Base-by-base conservation (phyloP, 2,113 vertebrate species). In the Chionis minor region DNA sequence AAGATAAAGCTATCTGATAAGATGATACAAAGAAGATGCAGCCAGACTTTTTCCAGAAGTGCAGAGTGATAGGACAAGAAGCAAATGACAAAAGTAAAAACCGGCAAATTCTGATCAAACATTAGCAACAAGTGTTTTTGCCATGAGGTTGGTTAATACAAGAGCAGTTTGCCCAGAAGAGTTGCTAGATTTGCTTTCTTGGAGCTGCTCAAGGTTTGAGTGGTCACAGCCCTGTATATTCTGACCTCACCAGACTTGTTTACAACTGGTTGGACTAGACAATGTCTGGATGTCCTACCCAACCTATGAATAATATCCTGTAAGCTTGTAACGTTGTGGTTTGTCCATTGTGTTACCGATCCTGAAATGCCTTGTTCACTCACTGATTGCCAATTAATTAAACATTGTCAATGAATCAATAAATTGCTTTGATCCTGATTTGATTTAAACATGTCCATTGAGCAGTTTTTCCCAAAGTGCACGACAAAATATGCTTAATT, bases 21-120 rank as follows among this genome's bases (percentile, higher is more conserved):
- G 5, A 55, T 0, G 0, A n/a, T 28, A 30, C 6, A 42, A 13
- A 85, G 51, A 82, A 55, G 13, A 38, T 15, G 5, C 32, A 72
- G 4, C 2, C 38, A 67, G 32, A 38, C 2, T 32, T 18, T 16
- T 84, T 67, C 12, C 9, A 73, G 45, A 30, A 84, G 8, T 26
- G 5, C 6, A 54, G 2, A 9, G 23, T 13, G 6, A 23, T 51
- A 51, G 3, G 3, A 62, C 5, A 75, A 74, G 21, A 49, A 10
- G 15, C 2, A 92, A 87, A 56, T 12, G 5, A 45, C 8, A 58
- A 62, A 86, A 45, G 2, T 32, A 7, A n/a, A 81, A 81, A 55
- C 4, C 4, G 8, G 7, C 1, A n/a, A 49, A 87, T 56, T 78
- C 38, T 11, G 33, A 45, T 61, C 5, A 35, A 18, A 51, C 10